Evolutionary conservation across 2,797 vertebrate species (phyloP).

Genomic region (Oceanodroma leucorhoa): DNA sequence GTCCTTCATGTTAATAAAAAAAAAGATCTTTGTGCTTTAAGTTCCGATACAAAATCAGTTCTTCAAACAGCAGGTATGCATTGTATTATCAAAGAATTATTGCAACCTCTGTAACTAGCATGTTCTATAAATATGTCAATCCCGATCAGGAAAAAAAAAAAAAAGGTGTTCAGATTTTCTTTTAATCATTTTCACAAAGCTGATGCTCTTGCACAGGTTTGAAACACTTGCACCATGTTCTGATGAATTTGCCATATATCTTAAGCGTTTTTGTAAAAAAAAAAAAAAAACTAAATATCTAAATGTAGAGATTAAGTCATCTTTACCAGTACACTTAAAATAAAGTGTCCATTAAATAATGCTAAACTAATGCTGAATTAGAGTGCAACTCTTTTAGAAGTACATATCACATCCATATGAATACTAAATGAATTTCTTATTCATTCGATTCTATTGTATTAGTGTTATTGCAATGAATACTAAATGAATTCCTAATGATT

Average conservation of each 20-base stretch:
- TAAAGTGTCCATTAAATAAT: conserved; percentile 65
- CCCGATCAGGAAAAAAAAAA: not conserved
- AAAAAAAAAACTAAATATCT: not conserved
- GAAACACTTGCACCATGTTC: not conserved
- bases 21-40: not conserved
- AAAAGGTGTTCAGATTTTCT: not conserved
- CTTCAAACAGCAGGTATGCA: not conserved
- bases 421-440: conserved; percentile 67
- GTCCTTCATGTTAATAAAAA: not conserved
- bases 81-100: not conserved
- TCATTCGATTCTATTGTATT: conserved; percentile 66
- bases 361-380: conserved; percentile 49
- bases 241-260: not conserved
- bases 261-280: not conserved
- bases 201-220: not conserved
- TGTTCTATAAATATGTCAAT: not conserved
- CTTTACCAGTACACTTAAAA: conserved; percentile 58
- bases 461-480: conserved; percentile 70
- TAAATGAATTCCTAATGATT: conserved; percentile 72
- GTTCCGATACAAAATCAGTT: not conserved
- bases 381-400: conserved; percentile 54
- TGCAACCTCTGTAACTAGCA: not conserved
- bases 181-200: not conserved
- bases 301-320: conserved; percentile 38
- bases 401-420: conserved; percentile 44